Conservation (phyloP, 2,113 vertebrate species). For the Cromileptes altivelis region DNA sequence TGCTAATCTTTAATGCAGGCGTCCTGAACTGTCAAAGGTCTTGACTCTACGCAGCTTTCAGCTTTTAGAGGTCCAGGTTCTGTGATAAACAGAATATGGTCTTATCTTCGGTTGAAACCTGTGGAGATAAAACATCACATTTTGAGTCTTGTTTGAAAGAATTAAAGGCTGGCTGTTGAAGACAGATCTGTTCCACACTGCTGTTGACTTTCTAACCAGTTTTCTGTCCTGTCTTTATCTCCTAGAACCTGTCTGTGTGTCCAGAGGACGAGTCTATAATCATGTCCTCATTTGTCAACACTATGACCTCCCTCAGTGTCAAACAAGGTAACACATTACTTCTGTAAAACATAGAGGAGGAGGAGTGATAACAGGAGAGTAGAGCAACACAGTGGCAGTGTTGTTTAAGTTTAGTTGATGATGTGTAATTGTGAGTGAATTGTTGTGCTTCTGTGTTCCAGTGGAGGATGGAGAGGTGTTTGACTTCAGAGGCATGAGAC, state of each 20-base stretch:
- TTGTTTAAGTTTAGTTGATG: background rate
- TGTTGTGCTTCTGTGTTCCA: slow-evolving; percentile 68
- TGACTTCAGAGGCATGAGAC: slow-evolving; percentile 98
- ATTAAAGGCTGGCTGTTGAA: background rate
- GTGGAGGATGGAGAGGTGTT: slow-evolving; percentile 99
- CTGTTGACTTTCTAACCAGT: background rate
- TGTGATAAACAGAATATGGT: background rate
- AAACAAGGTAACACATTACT: slow-evolving; percentile 92
- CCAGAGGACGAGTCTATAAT: slow-evolving; percentile 99
- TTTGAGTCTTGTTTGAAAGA: background rate
- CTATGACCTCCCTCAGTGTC: slow-evolving; percentile 98
- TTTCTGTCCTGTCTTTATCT: slow-evolving; percentile 27
- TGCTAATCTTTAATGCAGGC: too few relatives aligned
- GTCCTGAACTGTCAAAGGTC: too few relatives aligned
- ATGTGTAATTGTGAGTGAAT: background rate
- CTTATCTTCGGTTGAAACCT: background rate
- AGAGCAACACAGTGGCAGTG: too few relatives aligned
- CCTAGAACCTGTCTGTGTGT: slow-evolving; percentile 97
- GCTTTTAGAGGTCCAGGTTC: too few relatives aligned
- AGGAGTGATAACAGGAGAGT: background rate
- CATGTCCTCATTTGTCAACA: slow-evolving; percentile 99
- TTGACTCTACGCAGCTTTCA: too few relatives aligned
- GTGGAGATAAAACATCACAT: background rate
- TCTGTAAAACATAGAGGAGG: background rate
- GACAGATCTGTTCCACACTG: background rate